Percentiles rank a stretch among this genome's conserved stretches.
These are phyloP conservation scores for Brachyptera risi DNA, from an alignment of 2,888 invertebrate species.

Conservation along the genomic window DNA sequence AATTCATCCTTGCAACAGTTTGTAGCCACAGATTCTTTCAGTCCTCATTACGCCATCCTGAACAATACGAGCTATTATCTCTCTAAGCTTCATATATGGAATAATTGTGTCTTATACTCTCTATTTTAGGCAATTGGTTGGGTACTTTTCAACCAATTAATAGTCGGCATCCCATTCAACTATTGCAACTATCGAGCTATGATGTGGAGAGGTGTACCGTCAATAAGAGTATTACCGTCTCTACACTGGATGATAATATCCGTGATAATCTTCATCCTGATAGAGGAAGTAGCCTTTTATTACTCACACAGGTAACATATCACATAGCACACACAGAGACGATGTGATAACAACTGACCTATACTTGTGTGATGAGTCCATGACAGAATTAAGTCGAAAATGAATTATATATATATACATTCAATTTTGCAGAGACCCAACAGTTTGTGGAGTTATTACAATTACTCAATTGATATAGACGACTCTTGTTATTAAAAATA, in stretches of 20 bases:
- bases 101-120: not conserved
- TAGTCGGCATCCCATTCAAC: not conserved
- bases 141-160: not conserved
- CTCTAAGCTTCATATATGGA: too few species aligned
- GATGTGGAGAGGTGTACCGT: slow-evolving; percentile 42
- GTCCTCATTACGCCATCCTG: too few species aligned
- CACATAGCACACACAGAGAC: not conserved
- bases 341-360: not conserved
- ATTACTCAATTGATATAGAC: too few species aligned
- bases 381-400: too few species aligned
- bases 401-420: too few species aligned
- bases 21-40: too few species aligned
- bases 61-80: too few species aligned
- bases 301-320: slow-evolving; percentile 50
- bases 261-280: slow-evolving; percentile 44
- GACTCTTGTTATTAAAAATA: too few species aligned
- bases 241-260: slow-evolving; percentile 46
- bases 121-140: not conserved
- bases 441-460: too few species aligned
- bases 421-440: too few species aligned
- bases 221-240: slow-evolving; percentile 43
- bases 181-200: not conserved
- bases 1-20: too few species aligned
- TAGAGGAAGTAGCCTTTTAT: slow-evolving; percentile 52
- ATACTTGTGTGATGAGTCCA: too few species aligned